Percentiles rank a stretch among this genome's conserved stretches.
Conservation (phyloP, 2,797 vertebrate species). For the Champsocephalus gunnari region DNA sequence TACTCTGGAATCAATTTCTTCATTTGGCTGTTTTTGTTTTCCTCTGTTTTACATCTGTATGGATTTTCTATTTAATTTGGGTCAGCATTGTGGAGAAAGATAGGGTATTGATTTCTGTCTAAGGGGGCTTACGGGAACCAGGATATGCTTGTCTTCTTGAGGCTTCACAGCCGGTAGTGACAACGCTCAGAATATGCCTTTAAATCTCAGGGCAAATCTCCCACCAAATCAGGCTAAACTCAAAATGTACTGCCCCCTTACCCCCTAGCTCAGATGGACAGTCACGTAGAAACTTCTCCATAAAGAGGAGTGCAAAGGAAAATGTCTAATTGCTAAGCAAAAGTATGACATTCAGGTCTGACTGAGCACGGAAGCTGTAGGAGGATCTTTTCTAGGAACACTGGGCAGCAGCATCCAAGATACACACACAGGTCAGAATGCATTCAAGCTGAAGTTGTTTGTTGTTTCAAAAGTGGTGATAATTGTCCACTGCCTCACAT, state of each 20-base stretch:
- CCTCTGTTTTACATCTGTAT: slow-evolving; percentile 80
- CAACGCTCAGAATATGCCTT: slow-evolving; percentile 62
- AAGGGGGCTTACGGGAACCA: slow-evolving; percentile 73
- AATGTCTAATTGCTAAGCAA: slow-evolving; percentile 61
- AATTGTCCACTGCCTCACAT: slow-evolving; percentile 65
- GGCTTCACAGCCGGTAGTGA: slow-evolving; percentile 72
- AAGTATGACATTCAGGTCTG: slow-evolving; percentile 53
- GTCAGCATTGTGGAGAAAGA: slow-evolving; percentile 81
- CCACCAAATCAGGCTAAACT: slow-evolving; percentile 57
- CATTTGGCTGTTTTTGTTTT: slow-evolving; percentile 78
- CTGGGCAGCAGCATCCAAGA: slow-evolving; percentile 51
- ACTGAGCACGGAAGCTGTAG: slow-evolving; percentile 57
- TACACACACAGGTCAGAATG: slow-evolving; percentile 63
- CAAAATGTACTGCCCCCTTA: slow-evolving; percentile 50
- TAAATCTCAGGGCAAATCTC: slow-evolving; percentile 67
- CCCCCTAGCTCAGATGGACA: slow-evolving; percentile 56
- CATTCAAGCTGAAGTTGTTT: slow-evolving; percentile 78
- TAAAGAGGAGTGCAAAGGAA: slow-evolving; percentile 37
- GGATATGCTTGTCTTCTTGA: slow-evolving; percentile 74
- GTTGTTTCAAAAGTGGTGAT: slow-evolving; percentile 79
- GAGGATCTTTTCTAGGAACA: slow-evolving; percentile 64
- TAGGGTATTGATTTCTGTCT: slow-evolving; percentile 82
- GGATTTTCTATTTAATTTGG: slow-evolving; percentile 85
- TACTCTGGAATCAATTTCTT: slow-evolving; percentile 72
- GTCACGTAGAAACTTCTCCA: slow-evolving; percentile 38